Base-by-base conservation (phyloP, 2,797 vertebrate species). In the Manis javanica region DNA sequence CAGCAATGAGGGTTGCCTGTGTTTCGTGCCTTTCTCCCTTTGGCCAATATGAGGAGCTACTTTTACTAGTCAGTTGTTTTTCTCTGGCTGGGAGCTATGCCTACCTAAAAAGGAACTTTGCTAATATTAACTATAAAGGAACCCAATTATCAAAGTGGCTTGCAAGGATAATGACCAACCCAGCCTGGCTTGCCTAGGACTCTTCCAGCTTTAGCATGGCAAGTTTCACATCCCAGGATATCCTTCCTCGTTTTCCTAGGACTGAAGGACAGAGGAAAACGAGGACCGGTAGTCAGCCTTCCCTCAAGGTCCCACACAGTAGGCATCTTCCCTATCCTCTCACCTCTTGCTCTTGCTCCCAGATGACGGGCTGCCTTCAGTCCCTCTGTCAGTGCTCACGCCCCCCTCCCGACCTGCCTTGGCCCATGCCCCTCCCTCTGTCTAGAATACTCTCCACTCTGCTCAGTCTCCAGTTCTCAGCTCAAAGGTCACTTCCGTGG, bases 261-360 rank as follows among this genome's bases (percentile, higher is more conserved):
- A 34, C 34, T 34, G 34, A 34, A 34, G 34, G 34, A 34, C 34
- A 34, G 34, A 42, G 29, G 34, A 23, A 39, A 64, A 53, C 24
- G 0, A 13, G 3, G 64, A 53, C 0, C 1, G 19, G 18, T 57
- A 39, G 16, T 14, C 37, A 24, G 18, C 71, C 63, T 7, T 6
- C 6, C 6, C 3, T 21, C 7, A 21, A 19, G 5, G 16, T 3
- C 12, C 42, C 2, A 0, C 6, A 4, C 0, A 19, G 53, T 39
- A 51, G 51, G 55, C 14, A 3, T 39, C 19, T 64, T 72, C n/a
- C 72, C 55, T 34, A 39, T 39, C 24, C 29, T 29, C 24, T 55
- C n/a, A 19, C 53, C 51, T 26, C 49, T 61, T 71, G 15, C 64
- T 74, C 71, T 63, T 66, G 64, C 29, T 64, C 79, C 18, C 42